Base-by-base conservation (phyloP, 2,113 vertebrate genomes). In the Lampris megalopsis region DNA sequence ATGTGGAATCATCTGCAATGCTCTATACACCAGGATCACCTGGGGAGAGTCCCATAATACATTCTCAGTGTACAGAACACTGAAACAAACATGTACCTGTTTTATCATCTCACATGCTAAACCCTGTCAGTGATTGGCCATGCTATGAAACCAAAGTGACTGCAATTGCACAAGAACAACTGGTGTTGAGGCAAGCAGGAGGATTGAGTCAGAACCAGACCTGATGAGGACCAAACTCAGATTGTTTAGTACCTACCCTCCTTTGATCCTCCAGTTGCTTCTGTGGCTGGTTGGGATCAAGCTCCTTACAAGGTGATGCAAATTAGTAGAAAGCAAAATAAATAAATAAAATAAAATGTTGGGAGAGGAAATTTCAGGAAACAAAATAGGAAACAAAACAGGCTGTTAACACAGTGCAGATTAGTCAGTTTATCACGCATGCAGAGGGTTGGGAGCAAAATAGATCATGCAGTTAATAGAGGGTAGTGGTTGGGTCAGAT, bases 251-350 rank as follows among this genome's bases (percentile, higher is more conserved):
- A 99, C 98, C 45, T 98, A 99, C 98, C 97, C 98, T 95, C 94
- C 93, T 97, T 83, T 97, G 95, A 94, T 99, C 97, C 92, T 99
- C 97, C 96, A 98, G 95, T 79, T 97, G 97, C 94, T 97, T 97
- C 96, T 96, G 96, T 3, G 96, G 97, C 92, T 94, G 96, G 93
- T 91, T 97, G 91, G 96, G 95, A 93, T 97, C 97, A 93, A 96
- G 91, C 89, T 99, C 97, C 98, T 98, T 91, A 95, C 24, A 94
- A 95, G 91, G 91, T 89, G 88, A 88, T 78, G 90, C 77, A 86
- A 87, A 90, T 94, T 90, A 94, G 92, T 90, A 88, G 84, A 90
- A 93, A 93, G 91, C 90, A 85, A 52, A 68, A 65, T 13, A 45
- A 41, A 11, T 43, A 52, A 47, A 41, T 47, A 53, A 68, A 74